Base-by-base conservation (phyloP, 2,888 invertebrate species). In the Pachydiplax longipennis region DNA sequence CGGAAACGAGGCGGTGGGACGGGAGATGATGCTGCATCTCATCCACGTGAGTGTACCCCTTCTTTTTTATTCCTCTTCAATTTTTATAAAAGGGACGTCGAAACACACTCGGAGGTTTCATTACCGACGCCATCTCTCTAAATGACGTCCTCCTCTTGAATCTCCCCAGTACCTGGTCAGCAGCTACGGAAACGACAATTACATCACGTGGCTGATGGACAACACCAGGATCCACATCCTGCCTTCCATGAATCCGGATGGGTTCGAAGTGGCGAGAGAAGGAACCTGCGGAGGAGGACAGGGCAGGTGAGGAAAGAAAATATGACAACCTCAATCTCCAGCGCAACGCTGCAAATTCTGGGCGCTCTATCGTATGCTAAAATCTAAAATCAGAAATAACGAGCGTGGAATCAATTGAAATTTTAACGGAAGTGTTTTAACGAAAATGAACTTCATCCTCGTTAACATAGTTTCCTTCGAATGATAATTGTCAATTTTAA, bases 181-280 rank as follows among this genome's bases (percentile, higher is more conserved):
- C 80, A 97, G 96, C 92, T 98, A 98, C 94, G 96, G 96, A 80
- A 95, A 96, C 2, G 98, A 99, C 94, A 95, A 97, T 35, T 98
- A 98, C 93, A 96, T 99, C 91, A 96, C 97, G 93, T 98, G 98
- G 97, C 94, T 99, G 91, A 94, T 99, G 94, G 98, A 99, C 94
- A 98, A 98, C 94, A 99, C 99, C 0, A 95, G 99, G 92, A 98
- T 99, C 93, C 99, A 99, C 94, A 96, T 99, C 92, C 96, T 99
- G 96, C 99, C 99, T 0, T 97, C 98, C 0, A 99, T 99, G 99
- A 99, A 99, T 94, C 99, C 99, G 0, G 99, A 99, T 94, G 99
- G 99, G 37, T 99, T 97, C 94, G 97, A 99, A 92, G 97, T 97
- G 35, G 98, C 99, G 10, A 96, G 97, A 92, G 98, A 98, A 94